Evolutionary conservation across 2,113 vertebrate species (phyloP).

Genomic region (Pao palembangensis): DNA sequence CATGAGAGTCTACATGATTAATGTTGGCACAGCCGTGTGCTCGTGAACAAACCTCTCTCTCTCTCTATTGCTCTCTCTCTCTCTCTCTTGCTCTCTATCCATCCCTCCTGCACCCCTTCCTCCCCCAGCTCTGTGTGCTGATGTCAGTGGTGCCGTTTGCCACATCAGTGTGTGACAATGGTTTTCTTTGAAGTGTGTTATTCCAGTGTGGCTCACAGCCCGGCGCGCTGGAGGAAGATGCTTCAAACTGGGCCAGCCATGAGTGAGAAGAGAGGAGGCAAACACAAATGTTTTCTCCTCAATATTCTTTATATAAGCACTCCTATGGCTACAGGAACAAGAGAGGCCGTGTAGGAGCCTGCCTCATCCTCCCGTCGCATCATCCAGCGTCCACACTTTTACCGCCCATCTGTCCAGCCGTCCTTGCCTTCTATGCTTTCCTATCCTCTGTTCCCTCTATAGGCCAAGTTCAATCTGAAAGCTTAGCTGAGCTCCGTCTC

Average conservation of each 20-base stretch:
- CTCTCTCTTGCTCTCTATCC: neutral
- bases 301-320: slow-evolving; percentile 46
- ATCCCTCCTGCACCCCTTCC: neutral
- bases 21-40: slow-evolving; percentile 64
- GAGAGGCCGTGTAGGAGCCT: slow-evolving; percentile 15
- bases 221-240: slow-evolving; percentile 45
- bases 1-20: slow-evolving; percentile 68
- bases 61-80: no score
- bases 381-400: slow-evolving; percentile 21
- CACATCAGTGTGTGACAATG: slow-evolving; percentile 73
- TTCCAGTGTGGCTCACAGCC: slow-evolving; percentile 50
- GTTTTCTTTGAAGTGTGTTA: slow-evolving; percentile 71
- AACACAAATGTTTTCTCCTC: slow-evolving; percentile 50
- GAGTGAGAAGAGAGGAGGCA: slow-evolving; percentile 41
- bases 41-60: slow-evolving; percentile 41
- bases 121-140: slow-evolving; percentile 31
- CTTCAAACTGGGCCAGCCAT: slow-evolving; percentile 50
- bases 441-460: slow-evolving; percentile 43
- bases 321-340: slow-evolving; percentile 11
- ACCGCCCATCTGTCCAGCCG: slow-evolving; percentile 3
- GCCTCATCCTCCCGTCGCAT: slow-evolving; percentile 11
- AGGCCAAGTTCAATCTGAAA: slow-evolving; percentile 59
- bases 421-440: slow-evolving; percentile 9
- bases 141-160: slow-evolving; percentile 57
- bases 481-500: slow-evolving; percentile 60